Percentiles rank a stretch among this genome's conserved stretches.
Evolutionary conservation across 1,140 invertebrate species (phyloP).

Genomic region (Tenebrio molitor): DNA sequence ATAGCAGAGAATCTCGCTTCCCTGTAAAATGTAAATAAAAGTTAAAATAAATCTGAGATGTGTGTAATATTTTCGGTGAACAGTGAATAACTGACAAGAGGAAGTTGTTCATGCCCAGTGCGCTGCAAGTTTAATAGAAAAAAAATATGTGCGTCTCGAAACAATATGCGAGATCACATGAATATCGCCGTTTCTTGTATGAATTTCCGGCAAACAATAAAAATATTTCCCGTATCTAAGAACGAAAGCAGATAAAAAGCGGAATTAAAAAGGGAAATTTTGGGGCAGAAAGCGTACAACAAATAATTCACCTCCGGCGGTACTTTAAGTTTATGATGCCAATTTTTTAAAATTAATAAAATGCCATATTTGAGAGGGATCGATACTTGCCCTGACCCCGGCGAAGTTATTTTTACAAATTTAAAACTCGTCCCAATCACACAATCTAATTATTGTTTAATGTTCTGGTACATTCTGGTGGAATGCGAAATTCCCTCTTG

Average conservation of each 20-base stretch:
- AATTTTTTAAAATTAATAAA: conserved; percentile 41
- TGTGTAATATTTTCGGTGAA: conserved; percentile 7
- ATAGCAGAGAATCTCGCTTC: conserved; percentile 7
- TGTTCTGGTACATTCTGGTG: conserved; percentile 26
- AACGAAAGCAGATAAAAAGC: conserved; percentile 31
- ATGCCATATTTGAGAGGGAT: conserved; percentile 22
- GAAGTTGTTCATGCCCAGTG: conserved; percentile 14
- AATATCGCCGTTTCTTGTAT: conserved; percentile 8
- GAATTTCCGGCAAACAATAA: conserved; percentile 16
- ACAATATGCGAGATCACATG: conserved; percentile 11
- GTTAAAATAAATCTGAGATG: conserved; percentile 28
- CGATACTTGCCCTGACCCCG: conserved; percentile 27
- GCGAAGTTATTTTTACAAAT: conserved; percentile 16
- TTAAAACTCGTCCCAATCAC: conserved; percentile 33
- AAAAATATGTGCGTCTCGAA: neutral
- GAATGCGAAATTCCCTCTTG: conserved; percentile 26
- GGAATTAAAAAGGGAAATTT: conserved; percentile 36
- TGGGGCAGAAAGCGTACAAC: conserved; percentile 36
- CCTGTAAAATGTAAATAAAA: conserved; percentile 31
- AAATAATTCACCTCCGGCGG: conserved; percentile 36
- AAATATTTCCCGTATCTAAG: conserved; percentile 28
- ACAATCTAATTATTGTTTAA: conserved; percentile 39
- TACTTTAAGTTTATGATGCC: conserved; percentile 38
- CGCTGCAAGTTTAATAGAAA: conserved; percentile 25
- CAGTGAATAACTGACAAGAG: neutral